A percentile compares a stretch with the other conserved stretches of the same genome.
These are phyloP conservation scores for Cataglyphis altisquamis DNA, from an alignment of 2,888 invertebrate genomes.

Conservation along the genomic window DNA sequence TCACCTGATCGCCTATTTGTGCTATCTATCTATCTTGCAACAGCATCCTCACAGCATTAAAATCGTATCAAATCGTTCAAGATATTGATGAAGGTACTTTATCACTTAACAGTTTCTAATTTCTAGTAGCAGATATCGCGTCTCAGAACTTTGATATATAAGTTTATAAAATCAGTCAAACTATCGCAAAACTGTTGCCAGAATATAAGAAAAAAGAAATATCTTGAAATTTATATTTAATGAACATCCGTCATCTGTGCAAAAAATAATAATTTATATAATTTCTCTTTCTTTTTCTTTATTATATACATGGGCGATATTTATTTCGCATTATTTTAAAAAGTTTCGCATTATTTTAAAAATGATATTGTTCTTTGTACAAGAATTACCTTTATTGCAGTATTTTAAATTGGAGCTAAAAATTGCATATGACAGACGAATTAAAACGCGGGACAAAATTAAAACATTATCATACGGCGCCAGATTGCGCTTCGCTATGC, in stretches of 20 bases:
- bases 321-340: background rate
- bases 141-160: background rate
- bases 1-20: slow-evolving; percentile 27
- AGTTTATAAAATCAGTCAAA: background rate
- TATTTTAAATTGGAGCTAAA: slow-evolving; percentile 10
- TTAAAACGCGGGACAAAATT: slow-evolving; percentile 45
- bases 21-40: slow-evolving; percentile 36
- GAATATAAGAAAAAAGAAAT: background rate
- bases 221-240: background rate
- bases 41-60: slow-evolving; percentile 51
- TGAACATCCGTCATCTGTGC: background rate
- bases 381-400: slow-evolving; percentile 2
- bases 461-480: slow-evolving; percentile 45
- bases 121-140: background rate
- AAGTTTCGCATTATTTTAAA: background rate
- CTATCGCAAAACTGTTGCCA: background rate
- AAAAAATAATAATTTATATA: background rate
- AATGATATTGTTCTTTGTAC: background rate
- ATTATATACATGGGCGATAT: background rate
- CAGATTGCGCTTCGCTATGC: slow-evolving; percentile 45
- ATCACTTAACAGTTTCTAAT: slow-evolving; percentile 25
- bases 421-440: background rate
- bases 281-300: background rate
- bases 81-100: slow-evolving; percentile 29
- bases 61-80: slow-evolving; percentile 52